phyloP scores from a whole-genome alignment of 2,888 invertebrate species.

The Ametastegia equiseti region DNA sequence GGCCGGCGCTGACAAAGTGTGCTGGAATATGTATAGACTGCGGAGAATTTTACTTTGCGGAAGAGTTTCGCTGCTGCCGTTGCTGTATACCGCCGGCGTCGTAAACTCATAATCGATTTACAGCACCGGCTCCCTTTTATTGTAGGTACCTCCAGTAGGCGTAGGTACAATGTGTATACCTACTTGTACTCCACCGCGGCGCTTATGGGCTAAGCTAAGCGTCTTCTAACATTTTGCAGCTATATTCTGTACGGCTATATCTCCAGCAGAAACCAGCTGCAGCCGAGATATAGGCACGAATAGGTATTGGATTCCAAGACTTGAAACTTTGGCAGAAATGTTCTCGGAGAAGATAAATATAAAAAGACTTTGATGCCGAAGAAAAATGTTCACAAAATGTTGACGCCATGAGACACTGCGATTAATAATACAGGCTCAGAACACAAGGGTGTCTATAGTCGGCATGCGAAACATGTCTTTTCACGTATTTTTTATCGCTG shows the following conservation, averaged over 20 bases:
- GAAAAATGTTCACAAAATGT: no score
- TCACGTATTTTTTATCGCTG: no score
- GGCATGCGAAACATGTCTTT: no score
- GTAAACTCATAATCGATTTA: slow-evolving; percentile 72
- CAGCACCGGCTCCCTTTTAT: slow-evolving; percentile 51
- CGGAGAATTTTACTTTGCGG: not conserved
- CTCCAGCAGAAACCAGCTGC: slow-evolving; percentile 10
- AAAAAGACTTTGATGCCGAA: no score
- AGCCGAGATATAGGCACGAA: not conserved
- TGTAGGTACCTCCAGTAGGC: not conserved
- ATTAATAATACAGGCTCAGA: no score
- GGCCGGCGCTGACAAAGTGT: not conserved
- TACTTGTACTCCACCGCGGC: not conserved
- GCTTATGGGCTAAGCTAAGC: slow-evolving; percentile 27
- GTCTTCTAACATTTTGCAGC: slow-evolving; percentile 9
- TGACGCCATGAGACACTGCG: no score
- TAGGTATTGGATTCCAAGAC: not conserved
- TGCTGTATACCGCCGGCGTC: slow-evolving; percentile 59
- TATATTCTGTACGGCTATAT: not conserved
- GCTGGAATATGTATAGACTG: no score
- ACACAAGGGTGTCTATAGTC: no score
- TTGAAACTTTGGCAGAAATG: not conserved
- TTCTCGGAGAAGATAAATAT: no score
- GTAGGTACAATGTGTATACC: slow-evolving; percentile 2
- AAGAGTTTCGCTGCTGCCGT: not conserved